Conservation (phyloP, 64 coral and sea anemone species). For the Actinia equina region DNA sequence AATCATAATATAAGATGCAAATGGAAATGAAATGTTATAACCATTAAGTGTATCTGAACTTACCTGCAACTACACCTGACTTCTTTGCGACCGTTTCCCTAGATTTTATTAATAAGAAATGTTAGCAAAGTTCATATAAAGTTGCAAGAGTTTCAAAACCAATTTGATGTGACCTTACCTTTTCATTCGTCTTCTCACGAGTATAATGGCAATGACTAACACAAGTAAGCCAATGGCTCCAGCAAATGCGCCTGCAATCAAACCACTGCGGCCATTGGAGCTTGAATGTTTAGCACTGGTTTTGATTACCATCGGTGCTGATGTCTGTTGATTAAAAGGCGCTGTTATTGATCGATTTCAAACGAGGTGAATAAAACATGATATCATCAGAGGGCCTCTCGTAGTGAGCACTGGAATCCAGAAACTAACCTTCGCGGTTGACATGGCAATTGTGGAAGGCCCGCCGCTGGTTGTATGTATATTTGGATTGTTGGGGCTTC, state of each 20-base stretch:
- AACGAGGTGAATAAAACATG: too few relatives aligned
- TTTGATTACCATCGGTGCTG: not conserved
- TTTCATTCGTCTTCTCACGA: not conserved
- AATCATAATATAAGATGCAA: not conserved
- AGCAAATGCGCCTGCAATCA: constrained; percentile 11
- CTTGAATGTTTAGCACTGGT: not conserved
- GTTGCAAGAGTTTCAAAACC: too few relatives aligned
- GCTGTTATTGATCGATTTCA: too few relatives aligned
- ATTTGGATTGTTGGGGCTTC: not conserved
- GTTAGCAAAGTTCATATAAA: too few relatives aligned
- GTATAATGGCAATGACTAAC: not conserved
- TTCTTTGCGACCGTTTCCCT: not conserved
- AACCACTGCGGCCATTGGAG: not conserved
- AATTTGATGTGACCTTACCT: not conserved
- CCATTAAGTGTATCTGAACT: not conserved
- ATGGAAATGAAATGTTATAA: not conserved
- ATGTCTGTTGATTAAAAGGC: not conserved
- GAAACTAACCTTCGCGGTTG: too few relatives aligned
- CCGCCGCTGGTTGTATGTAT: not conserved
- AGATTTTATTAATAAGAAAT: too few relatives aligned
- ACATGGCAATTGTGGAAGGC: not conserved
- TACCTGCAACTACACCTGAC: not conserved
- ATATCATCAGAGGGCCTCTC: too few relatives aligned
- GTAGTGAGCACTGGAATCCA: too few relatives aligned
- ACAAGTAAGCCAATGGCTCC: not conserved